Conservation (phyloP, 2,888 invertebrate species). For the Melitaea athalia region DNA sequence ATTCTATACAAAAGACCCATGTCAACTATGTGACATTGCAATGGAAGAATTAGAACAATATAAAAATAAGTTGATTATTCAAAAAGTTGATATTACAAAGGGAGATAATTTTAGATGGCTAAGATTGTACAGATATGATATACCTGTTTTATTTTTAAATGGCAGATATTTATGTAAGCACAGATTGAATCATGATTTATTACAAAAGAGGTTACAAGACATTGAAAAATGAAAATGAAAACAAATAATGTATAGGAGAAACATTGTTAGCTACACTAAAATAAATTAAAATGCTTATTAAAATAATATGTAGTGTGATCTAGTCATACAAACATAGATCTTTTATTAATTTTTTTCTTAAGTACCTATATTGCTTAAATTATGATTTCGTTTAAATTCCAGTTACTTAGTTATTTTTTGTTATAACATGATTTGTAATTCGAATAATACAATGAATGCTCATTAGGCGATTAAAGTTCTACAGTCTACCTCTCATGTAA, state of each 20-base stretch:
- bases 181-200: slow-evolving; percentile 82
- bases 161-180: slow-evolving; percentile 91
- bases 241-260: slow-evolving; percentile 4
- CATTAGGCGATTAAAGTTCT: too few species aligned
- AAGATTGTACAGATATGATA: slow-evolving; percentile 89
- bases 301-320: too few species aligned
- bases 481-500: too few species aligned
- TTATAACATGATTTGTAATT: too few species aligned
- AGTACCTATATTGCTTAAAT: background rate
- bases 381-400: background rate
- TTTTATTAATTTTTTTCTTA: too few species aligned
- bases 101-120: slow-evolving; percentile 88
- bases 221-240: slow-evolving; percentile 68
- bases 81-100: slow-evolving; percentile 89
- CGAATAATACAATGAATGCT: too few species aligned
- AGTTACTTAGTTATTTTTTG: too few species aligned
- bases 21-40: slow-evolving; percentile 91
- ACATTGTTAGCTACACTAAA: background rate
- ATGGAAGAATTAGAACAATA: slow-evolving; percentile 85
- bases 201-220: slow-evolving; percentile 76
- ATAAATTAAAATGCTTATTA: too few species aligned
- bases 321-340: too few species aligned
- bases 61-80: slow-evolving; percentile 83
- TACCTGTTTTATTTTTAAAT: slow-evolving; percentile 94
- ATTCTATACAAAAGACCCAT: slow-evolving; percentile 91